phyloP scores from a whole-genome alignment of 1,140 invertebrate genomes.

The Hyphantria cunea region DNA sequence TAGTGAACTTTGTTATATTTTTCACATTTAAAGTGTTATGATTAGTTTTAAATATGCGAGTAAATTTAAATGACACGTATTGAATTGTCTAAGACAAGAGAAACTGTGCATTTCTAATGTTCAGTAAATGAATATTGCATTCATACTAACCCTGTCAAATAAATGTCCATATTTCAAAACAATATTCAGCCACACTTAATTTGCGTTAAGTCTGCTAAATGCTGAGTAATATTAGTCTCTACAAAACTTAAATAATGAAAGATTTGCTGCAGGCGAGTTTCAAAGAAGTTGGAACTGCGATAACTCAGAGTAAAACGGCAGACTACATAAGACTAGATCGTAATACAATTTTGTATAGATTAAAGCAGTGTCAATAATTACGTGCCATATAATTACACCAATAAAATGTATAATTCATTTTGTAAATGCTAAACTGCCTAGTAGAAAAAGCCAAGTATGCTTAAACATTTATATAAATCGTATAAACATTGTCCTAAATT shows the following conservation, averaged over 20 bases:
- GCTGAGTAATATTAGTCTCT: not conserved
- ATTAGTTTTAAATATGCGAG: too few species aligned
- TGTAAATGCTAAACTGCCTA: slow-evolving; percentile 8
- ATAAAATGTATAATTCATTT: not conserved
- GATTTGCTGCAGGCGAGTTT: not conserved
- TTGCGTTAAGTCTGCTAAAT: not conserved
- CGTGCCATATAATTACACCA: not conserved
- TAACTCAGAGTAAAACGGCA: not conserved
- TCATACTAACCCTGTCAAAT: too few species aligned
- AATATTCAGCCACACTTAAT: not conserved
- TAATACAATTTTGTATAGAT: too few species aligned
- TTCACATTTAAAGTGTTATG: too few species aligned
- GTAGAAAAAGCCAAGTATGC: too few species aligned
- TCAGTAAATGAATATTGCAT: too few species aligned
- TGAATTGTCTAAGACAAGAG: too few species aligned
- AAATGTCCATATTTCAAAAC: too few species aligned
- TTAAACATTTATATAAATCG: slow-evolving; percentile 11
- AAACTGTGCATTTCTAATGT: too few species aligned
- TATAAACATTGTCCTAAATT: slow-evolving; percentile 16
- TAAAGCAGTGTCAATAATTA: too few species aligned
- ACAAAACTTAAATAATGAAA: slow-evolving; percentile 4
- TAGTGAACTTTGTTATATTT: too few species aligned
- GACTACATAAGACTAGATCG: not conserved
- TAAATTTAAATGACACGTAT: too few species aligned
- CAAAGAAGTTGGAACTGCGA: not conserved